Base-by-base conservation (phyloP, 1,140 invertebrate species). In the Sinonovacula constricta region DNA sequence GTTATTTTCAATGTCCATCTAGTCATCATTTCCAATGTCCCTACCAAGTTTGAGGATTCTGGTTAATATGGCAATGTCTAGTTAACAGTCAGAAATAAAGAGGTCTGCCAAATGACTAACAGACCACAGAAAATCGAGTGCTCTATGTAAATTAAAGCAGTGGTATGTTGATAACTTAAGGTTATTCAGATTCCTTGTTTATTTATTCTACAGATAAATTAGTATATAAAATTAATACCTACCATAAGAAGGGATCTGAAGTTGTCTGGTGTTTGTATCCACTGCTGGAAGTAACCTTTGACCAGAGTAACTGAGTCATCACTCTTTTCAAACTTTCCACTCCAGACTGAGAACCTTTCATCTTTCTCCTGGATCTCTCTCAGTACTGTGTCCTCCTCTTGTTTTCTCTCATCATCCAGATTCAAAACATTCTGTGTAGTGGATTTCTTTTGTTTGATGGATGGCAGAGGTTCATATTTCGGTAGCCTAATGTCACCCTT, bases 231-330 rank as follows among this genome's bases (percentile, higher is more conserved):
- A n/a, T n/a, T n/a, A n/a, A 33, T 24, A 31, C 45, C 51, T 71
- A 83, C 83, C 72, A 78, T 69, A 14, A 84, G 60, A n/a, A 84
- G 76, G 26, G 81, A 81, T 68, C 83, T 81, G 79, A 86, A 89
- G 66, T 88, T 86, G 28, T 87, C 85, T 39, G 87, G 87, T 5
- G 79, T 85, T 4, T 84, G 81, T 1, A 89, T 82, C 88, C 88
- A 89, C 53, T 89, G 87, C 24, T 88, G 85, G 63, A 88, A 86
- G 72, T 84, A 87, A 18, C 88, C 88, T 66, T 87, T 86, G 30
- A 88, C 80, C 22, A 89, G 66, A 33, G 85, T 88, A 80, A 88
- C 85, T 28, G 82, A 78, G 18, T 82, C 71, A 49, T 76, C 57
- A n/a, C 79, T 82, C 24, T 83, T 83, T 31, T 85, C 80, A 57